Base-by-base conservation (phyloP, 92 coral and sea anemone genomes). In the Pocillopora grandis region DNA sequence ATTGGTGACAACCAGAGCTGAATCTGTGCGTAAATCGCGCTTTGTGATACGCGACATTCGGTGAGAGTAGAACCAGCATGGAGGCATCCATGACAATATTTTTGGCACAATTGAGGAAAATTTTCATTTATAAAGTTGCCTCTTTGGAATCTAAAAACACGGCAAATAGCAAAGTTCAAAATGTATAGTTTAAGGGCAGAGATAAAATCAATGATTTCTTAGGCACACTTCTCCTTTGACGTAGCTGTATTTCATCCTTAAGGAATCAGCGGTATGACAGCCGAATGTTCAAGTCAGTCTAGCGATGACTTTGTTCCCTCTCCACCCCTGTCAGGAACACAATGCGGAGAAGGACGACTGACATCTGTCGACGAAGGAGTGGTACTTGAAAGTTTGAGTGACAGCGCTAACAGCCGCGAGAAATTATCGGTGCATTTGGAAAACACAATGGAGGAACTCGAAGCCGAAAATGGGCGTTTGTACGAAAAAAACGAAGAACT, bases 341-440 rank as follows among this genome's bases (percentile, higher is more conserved):
- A 68, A 36, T 48, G 76, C 57, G 88, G 78, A 48, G 95, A 92
- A 33, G 97, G 91, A 10, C 85, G 97, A 31, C 81, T 94, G 18
- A 90, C 90, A 12, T 94, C 98, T 1, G 94, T 94, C 17, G 98
- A 94, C 49, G 98, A 94, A 60, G 98, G 98, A 37, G 98, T 94
- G 60, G 98, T 92, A 68, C 83, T 94, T 16, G 98, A 94, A 85
- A 93, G 98, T 62, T 93, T 95, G 4, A 84, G 88, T 76, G 94
- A 91, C 58, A 88, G 92, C 65, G 84, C 94, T 42, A 91, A 91
- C 88, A 91, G 94, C 80, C 84, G 94, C 75, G 94, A 91, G 66
- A 91, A 91, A 66, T 84, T 91, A 20, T 78, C 90, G 37, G 81
- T 80, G 36, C 84, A 85, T 27, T 85, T 88, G 62, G 90, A 90